Conservation (phyloP, 2,797 vertebrate species). For the Steatocranus sp. region DNA sequence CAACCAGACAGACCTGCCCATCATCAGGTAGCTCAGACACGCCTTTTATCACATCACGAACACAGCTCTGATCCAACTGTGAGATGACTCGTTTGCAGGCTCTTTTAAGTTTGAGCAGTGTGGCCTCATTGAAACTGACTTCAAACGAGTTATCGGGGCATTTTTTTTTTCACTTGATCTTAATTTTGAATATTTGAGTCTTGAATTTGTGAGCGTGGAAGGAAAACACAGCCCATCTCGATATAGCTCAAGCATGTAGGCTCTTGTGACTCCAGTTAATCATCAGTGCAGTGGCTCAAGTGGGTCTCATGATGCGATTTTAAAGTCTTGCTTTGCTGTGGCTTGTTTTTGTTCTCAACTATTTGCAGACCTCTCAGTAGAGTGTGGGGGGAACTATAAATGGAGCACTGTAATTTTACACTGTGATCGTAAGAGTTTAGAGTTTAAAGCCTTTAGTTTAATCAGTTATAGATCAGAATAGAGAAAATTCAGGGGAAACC, state of each 20-base stretch:
- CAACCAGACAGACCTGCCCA: slow-evolving; percentile 57
- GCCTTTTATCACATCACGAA: not conserved
- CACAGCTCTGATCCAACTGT: not conserved
- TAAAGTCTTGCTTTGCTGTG: slow-evolving; percentile 1
- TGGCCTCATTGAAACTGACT: slow-evolving; percentile 1
- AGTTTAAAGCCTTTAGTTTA: not conserved
- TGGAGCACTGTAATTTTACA: not conserved
- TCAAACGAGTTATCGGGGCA: not conserved
- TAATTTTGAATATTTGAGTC: slow-evolving; percentile 11
- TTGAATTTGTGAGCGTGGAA: not conserved
- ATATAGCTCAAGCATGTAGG: not conserved
- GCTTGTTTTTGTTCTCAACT: slow-evolving; percentile 23
- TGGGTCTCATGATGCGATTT: not conserved
- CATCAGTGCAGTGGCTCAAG: not conserved
- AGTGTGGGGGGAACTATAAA: not conserved
- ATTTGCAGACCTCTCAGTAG: slow-evolving; percentile 15
- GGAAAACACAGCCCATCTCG: not conserved
- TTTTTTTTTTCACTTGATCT: not conserved
- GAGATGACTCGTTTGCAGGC: not conserved
- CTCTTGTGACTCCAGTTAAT: slow-evolving; percentile 7
- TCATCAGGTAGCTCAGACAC: slow-evolving; percentile 54
- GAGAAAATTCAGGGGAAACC: not conserved
- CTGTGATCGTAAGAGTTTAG: not conserved
- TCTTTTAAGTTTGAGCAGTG: not conserved
- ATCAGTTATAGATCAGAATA: not conserved